Percentiles rank a stretch among this genome's conserved stretches.
Evolutionary conservation across 2,888 invertebrate genomes (phyloP).

Genomic region (Cartodere bifasciata): DNA sequence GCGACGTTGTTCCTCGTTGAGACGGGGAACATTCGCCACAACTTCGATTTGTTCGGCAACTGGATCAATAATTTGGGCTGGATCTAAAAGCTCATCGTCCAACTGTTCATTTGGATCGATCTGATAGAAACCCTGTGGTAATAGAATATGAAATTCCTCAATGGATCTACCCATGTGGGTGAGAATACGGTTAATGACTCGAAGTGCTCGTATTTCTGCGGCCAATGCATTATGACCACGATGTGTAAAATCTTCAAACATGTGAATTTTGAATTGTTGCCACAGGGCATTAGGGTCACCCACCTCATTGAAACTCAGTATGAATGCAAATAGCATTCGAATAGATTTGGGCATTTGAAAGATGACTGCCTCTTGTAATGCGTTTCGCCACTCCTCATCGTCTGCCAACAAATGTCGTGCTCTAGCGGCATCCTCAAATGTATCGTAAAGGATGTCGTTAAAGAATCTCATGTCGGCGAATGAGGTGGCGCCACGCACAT

Average conservation of each 20-base stretch:
- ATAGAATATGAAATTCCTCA: background rate
- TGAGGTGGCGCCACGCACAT: slow-evolving; percentile 14
- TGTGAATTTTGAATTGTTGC: slow-evolving; percentile 15
- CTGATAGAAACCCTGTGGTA: slow-evolving; percentile 4
- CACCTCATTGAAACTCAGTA: slow-evolving; percentile 19
- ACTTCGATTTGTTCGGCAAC: background rate
- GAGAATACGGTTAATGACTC: background rate
- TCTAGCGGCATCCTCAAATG: slow-evolving; percentile 18
- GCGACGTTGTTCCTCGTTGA: slow-evolving; percentile 1
- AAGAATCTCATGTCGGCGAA: slow-evolving; percentile 18
- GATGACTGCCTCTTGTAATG: slow-evolving; percentile 17
- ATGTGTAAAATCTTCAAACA: slow-evolving; percentile 16
- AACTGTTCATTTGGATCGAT: background rate
- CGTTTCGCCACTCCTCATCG: slow-evolving; percentile 19
- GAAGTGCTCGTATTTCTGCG: background rate
- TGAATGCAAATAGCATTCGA: slow-evolving; percentile 21
- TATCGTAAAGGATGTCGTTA: slow-evolving; percentile 17
- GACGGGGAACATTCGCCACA: background rate
- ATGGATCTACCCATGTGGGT: background rate
- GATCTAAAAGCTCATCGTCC: slow-evolving; percentile 1
- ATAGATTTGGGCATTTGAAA: slow-evolving; percentile 21
- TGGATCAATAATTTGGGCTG: no score
- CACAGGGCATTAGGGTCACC: slow-evolving; percentile 18
- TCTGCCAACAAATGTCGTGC: slow-evolving; percentile 23
- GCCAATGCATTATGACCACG: background rate